Base-by-base conservation (phyloP, 2,113 vertebrate species). In the Tychaedon coryphoeus region DNA sequence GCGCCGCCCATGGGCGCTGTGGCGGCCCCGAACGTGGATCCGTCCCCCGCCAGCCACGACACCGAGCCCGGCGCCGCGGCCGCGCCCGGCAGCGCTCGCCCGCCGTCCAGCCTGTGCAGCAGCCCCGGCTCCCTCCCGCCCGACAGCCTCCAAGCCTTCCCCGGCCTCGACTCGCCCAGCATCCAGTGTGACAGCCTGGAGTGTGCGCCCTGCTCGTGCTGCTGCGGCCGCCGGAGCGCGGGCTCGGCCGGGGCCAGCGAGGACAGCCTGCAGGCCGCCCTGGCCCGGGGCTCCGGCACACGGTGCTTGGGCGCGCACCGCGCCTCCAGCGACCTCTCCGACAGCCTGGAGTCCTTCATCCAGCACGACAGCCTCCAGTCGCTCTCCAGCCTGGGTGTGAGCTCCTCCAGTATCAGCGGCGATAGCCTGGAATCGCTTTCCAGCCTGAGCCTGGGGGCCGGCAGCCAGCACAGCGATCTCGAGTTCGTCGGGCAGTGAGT, bases 341-440 rank as follows among this genome's bases (percentile, higher is more conserved):
- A 91, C 83, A 94, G 96, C 92, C 94, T 93, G 47, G 95, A 96
- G 75, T 62, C 88, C 50, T 62, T 34, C 19, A 24, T 50, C 42
- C 95, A 67, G 45, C 78, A 38, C 60, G 94, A 95, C 93, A 97
- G 97, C 83, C 95, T 97, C 36, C 97, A 88, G 51, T 97, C 96
- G 0, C 71, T 92, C 25, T 72, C 90, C 86, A 96, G 95, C 80
- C 71, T 95, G 34, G 33, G 36, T 2, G 86, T 69, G 43, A 96
- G 94, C 74, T 79, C 96, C 19, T 93, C 93, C 80, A 95, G 96
- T 50, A 38, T 97, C 48, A 71, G 23, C 22, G 47, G 69, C 0
- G 96, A 96, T 9, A 96, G 96, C 76, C 96, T 96, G 1, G 96
- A 97, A 13, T 97, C 96, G 13, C 89, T 96, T 14, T 90, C 93